Evolutionary conservation across 2,888 invertebrate genomes (phyloP).

Genomic region (Thymelicus lineola): DNA sequence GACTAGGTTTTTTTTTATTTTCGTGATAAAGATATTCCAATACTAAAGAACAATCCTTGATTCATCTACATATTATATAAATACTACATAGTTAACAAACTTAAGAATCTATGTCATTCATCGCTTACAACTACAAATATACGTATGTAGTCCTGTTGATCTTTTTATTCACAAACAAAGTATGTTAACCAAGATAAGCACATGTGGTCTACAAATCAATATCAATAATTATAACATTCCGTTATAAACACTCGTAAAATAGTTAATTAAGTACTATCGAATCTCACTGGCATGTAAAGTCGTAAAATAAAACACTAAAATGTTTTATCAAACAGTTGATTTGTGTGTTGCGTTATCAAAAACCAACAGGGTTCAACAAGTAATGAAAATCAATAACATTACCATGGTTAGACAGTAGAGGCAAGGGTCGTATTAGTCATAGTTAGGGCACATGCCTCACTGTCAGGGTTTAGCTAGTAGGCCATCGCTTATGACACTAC

Average conservation of each 20-base stretch:
- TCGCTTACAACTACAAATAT: no score
- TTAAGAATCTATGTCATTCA: no score
- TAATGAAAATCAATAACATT: slow-evolving; percentile 38
- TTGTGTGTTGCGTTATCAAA: slow-evolving; percentile 32
- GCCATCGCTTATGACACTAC: no score
- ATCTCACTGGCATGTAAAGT: slow-evolving; percentile 7
- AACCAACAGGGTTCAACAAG: slow-evolving; percentile 38
- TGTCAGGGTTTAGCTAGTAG: background rate
- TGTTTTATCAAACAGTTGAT: slow-evolving; percentile 30
- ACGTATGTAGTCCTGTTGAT: no score
- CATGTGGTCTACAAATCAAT: slow-evolving; percentile 6
- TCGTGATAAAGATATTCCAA: no score
- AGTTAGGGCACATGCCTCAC: slow-evolving; percentile 12
- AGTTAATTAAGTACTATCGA: background rate
- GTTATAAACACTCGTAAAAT: background rate
- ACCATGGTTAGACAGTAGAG: slow-evolving; percentile 25
- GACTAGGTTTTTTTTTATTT: no score
- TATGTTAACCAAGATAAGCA: no score
- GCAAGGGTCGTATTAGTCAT: slow-evolving; percentile 34
- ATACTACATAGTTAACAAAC: no score
- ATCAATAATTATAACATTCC: background rate
- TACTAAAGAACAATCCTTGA: no score
- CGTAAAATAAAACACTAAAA: slow-evolving; percentile 25
- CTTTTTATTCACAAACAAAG: no score
- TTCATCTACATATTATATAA: no score